A percentile compares a stretch with the other conserved stretches of the same genome.
phyloP scores from a whole-genome alignment of 2,113 vertebrate genomes.

The Gasterosteus nipponicus region DNA sequence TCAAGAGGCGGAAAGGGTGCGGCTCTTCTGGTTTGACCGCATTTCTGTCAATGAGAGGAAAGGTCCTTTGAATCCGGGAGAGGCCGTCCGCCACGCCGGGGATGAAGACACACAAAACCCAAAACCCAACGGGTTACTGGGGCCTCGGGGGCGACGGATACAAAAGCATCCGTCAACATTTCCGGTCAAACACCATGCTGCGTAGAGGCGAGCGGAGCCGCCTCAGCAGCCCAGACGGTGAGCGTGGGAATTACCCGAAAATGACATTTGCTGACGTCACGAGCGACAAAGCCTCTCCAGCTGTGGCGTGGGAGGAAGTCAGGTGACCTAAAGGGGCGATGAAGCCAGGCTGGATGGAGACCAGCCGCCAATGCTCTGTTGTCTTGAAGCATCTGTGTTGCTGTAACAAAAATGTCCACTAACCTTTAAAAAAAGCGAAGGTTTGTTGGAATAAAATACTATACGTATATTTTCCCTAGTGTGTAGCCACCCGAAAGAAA shows the following conservation, averaged over 20 bases:
- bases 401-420: not conserved
- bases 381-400: not conserved
- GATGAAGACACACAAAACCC: not conserved
- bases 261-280: not conserved
- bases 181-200: not conserved
- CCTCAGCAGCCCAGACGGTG: not conserved
- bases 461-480: not conserved
- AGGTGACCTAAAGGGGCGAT: not conserved
- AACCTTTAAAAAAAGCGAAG: not conserved
- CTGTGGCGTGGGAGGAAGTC: no score
- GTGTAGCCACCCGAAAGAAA: not conserved
- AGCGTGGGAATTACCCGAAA: not conserved
- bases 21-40: constrained; percentile 25
- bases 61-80: constrained; percentile 4
- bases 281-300: not conserved
- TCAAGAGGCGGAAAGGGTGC: constrained; percentile 17
- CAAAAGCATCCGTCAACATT: not conserved
- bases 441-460: not conserved
- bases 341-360: not conserved
- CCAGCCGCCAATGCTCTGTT: not conserved
- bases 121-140: not conserved
- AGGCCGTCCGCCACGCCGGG: not conserved
- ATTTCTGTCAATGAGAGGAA: not conserved
- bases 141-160: not conserved
- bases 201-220: not conserved